phyloP scores from a whole-genome alignment of 2,797 vertebrate genomes.

The Myotis findleyi region DNA sequence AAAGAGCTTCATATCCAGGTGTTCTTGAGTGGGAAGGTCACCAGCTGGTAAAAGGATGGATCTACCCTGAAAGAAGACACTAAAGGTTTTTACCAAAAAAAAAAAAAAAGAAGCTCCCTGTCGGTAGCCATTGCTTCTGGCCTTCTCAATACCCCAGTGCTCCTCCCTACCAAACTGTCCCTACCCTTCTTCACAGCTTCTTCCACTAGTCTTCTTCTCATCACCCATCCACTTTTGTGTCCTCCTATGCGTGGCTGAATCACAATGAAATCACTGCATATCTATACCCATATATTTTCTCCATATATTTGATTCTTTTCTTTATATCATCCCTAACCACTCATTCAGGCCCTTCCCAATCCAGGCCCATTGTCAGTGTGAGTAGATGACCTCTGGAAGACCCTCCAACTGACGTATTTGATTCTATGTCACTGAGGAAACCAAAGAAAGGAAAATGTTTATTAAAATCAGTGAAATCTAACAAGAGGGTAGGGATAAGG shows the following conservation, averaged over 20 bases:
- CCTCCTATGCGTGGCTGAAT: not conserved
- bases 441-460: conserved; percentile 65
- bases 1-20: not conserved
- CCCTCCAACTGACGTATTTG: conserved; percentile 21
- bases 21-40: not conserved
- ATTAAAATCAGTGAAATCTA: conserved; percentile 78
- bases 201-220: not conserved
- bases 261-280: not conserved
- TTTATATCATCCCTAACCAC: not conserved
- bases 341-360: not conserved
- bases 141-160: not conserved
- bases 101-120: not conserved
- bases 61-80: not conserved
- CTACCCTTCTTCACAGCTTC: not conserved
- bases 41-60: not conserved
- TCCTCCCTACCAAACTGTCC: not conserved
- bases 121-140: not conserved
- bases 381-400: conserved; percentile 58
- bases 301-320: not conserved
- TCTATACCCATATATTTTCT: not conserved
- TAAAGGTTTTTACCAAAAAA: not conserved
- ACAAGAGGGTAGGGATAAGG: conserved; percentile 55
- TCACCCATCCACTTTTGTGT: not conserved
- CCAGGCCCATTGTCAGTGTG: not conserved
- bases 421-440: conserved; percentile 66